Base-by-base conservation (phyloP, 2,797 vertebrate species). In the Arctocebus calabarensis region DNA sequence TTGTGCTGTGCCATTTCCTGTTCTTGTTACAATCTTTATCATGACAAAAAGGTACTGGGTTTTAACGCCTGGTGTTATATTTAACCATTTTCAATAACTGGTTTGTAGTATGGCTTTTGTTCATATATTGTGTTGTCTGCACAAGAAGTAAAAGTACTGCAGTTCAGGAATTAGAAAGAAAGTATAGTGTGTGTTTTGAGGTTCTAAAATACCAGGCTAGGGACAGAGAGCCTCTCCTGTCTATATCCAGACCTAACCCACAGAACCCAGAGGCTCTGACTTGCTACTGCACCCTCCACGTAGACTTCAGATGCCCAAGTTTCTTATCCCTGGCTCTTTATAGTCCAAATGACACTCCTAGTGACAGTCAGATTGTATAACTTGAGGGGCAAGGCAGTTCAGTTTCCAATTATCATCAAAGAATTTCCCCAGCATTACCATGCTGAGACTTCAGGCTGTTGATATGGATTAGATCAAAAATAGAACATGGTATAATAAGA, bases 31-130 rank as follows among this genome's bases (percentile, higher is more conserved):
- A 0, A 94, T 70, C 98, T 97, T 97, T 96, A 97, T 97, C 96
- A 95, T 81, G 97, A 98, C 94, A 97, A 97, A 94, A 96, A 98
- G 96, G 98, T 98, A 97, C 98, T 91, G 97, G 97, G 98, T 98
- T 97, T 96, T 97, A 98, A 97, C 84, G 94, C 97, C 91, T 97
- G 96, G 93, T 97, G 97, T 97, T 96, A 82, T 73, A 66, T 91
- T 96, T 97, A 97, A 98, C 97, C 95, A 37, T 98, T 97, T 98
- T 84, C 57, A 96, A 88, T 97, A 95, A 96, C 96, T 96, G 95
- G 94, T 66, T 27, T 92, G 89, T 95, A 66, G 77, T 77, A 82
- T 82, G 86, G 86, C 62, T 95, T 96, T 97, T 96, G 86, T 4
- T 45, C 86, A 90, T 91, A 70, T 61, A 22, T 79, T 19, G 1